These are phyloP conservation scores for Aproaerema taeniolella DNA, from an alignment of 2,888 invertebrate species.

Conservation along the genomic window DNA sequence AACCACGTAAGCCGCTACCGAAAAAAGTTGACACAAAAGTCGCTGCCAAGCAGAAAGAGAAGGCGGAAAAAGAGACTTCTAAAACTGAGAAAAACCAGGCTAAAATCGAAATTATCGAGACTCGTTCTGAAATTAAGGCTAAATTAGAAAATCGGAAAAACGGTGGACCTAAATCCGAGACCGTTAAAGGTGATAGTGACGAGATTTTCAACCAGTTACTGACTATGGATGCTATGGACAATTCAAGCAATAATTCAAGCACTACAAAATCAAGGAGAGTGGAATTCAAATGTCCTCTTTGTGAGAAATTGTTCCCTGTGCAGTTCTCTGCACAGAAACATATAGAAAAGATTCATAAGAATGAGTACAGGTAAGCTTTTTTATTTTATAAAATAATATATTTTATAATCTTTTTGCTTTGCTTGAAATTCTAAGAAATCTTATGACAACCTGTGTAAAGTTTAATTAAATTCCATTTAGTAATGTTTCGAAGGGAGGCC, in stretches of 20 bases:
- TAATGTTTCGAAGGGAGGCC: too few species aligned
- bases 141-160: constrained; percentile 7
- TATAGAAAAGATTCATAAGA: constrained; percentile 47
- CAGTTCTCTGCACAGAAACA: constrained; percentile 47
- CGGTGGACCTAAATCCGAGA: background rate
- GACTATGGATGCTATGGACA: too few species aligned
- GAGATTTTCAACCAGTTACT: too few species aligned
- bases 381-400: background rate
- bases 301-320: constrained; percentile 33
- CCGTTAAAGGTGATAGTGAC: too few species aligned
- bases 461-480: too few species aligned
- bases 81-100: background rate
- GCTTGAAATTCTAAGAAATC: too few species aligned
- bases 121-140: background rate
- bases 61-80: background rate
- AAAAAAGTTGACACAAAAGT: background rate
- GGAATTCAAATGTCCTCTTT: constrained; percentile 50
- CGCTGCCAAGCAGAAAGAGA: too few species aligned
- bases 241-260: background rate
- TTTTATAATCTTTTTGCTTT: background rate
- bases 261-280: constrained; percentile 22
- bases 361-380: constrained; percentile 43
- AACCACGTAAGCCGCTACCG: background rate
- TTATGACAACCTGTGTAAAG: too few species aligned
- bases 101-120: too few species aligned